These are phyloP conservation scores for Chaitophorus viminalis DNA, from an alignment of 2,888 invertebrate genomes.

Conservation along the genomic window DNA sequence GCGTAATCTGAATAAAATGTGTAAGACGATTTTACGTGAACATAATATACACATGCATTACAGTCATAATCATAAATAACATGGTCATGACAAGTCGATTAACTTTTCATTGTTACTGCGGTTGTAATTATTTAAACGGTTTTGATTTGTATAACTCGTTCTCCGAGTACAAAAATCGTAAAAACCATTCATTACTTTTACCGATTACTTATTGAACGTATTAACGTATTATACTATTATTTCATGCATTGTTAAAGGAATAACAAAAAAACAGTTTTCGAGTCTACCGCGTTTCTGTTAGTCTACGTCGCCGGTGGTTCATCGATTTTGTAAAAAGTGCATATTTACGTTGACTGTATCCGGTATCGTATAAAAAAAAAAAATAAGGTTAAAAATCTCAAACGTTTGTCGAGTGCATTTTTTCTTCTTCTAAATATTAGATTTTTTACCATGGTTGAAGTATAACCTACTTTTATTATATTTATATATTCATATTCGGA, in stretches of 20 bases:
- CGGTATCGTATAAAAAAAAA: neutral
- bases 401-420: neutral
- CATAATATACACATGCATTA: too few species aligned
- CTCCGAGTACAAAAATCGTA: neutral
- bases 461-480: too few species aligned
- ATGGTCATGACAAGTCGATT: neutral
- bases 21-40: too few species aligned
- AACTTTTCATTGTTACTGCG: neutral
- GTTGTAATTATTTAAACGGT: neutral
- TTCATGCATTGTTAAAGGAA: neutral
- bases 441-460: too few species aligned
- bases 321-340: neutral
- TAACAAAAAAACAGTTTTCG: neutral
- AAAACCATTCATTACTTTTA: neutral
- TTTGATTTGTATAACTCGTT: neutral
- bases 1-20: too few species aligned
- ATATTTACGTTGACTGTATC: neutral
- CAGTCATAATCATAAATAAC: too few species aligned
- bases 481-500: too few species aligned
- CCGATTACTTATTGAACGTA: neutral
- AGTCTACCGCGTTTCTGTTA: neutral
- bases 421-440: too few species aligned
- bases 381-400: neutral
- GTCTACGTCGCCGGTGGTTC: neutral
- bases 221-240: neutral